Evolutionary conservation across 2,113 vertebrate species (phyloP).

Genomic region (Aramus guarauna): DNA sequence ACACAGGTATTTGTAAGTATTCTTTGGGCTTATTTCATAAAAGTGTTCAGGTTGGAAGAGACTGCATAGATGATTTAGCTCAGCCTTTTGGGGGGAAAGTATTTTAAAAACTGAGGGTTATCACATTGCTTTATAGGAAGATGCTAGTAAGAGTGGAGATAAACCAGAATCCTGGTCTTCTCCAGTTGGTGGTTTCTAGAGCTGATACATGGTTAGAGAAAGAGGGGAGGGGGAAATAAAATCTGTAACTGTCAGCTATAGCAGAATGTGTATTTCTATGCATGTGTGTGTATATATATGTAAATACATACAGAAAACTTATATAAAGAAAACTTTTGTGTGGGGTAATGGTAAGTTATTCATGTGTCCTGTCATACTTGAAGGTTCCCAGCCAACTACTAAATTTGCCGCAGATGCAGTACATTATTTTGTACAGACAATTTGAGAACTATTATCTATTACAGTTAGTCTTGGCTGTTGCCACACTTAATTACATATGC

Average conservation of each 20-base stretch:
- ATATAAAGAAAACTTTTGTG: neutral
- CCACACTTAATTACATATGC: neutral
- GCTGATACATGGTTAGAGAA: neutral
- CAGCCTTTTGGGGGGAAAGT: neutral
- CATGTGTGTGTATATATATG: accelerated
- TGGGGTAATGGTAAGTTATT: neutral
- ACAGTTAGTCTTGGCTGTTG: neutral
- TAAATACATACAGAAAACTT: neutral
- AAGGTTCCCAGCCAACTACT: neutral
- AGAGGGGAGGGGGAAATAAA: neutral
- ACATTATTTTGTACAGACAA: neutral
- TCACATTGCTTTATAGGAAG: neutral
- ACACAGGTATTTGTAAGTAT: neutral
- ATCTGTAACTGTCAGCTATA: neutral
- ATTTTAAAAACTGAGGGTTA: neutral
- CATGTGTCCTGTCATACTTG: neutral
- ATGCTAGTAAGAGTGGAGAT: neutral
- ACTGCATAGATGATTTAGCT: neutral
- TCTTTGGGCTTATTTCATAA: neutral
- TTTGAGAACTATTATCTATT: neutral
- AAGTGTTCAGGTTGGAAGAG: neutral
- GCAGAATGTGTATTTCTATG: neutral
- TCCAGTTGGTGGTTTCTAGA: neutral
- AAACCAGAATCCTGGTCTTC: neutral
- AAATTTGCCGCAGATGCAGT: neutral